A percentile compares a stretch with the other conserved stretches of the same genome.
These are phyloP conservation scores for Brachyistius frenatus DNA, from an alignment of 2,113 vertebrate species.

Conservation along the genomic window DNA sequence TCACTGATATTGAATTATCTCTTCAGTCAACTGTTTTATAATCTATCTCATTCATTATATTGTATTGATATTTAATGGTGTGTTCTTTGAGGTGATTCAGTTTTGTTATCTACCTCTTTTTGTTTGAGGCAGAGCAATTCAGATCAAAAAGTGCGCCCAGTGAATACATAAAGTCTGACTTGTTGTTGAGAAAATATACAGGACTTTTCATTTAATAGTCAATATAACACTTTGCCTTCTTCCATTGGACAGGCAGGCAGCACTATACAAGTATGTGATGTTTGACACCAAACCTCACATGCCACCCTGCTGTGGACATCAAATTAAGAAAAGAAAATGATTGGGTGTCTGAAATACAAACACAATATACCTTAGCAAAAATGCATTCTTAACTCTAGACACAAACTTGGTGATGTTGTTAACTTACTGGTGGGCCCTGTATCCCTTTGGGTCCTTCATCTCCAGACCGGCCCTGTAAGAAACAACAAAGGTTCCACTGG, in stretches of 20 bases:
- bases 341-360: not conserved
- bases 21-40: not conserved
- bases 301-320: not conserved
- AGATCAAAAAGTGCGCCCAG: not conserved
- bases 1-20: conserved; percentile 2
- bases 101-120: not conserved
- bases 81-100: not conserved
- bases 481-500: conserved; percentile 11
- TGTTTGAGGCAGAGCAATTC: not conserved
- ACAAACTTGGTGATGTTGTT: not conserved
- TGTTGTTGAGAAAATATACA: not conserved
- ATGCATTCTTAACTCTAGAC: not conserved
- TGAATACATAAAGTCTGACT: not conserved
- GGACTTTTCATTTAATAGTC: not conserved
- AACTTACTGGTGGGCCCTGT: conserved; percentile 86
- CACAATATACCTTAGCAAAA: not conserved
- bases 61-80: not conserved
- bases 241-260: not conserved
- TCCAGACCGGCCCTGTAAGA: conserved; percentile 86
- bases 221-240: not conserved
- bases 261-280: not conserved
- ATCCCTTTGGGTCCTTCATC: conserved; percentile 86
- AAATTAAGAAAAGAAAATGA: not conserved
- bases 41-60: too few relatives aligned
- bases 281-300: not conserved